Base-by-base conservation (phyloP, 2,797 vertebrate species). In the Acestrorhynchus altus region DNA sequence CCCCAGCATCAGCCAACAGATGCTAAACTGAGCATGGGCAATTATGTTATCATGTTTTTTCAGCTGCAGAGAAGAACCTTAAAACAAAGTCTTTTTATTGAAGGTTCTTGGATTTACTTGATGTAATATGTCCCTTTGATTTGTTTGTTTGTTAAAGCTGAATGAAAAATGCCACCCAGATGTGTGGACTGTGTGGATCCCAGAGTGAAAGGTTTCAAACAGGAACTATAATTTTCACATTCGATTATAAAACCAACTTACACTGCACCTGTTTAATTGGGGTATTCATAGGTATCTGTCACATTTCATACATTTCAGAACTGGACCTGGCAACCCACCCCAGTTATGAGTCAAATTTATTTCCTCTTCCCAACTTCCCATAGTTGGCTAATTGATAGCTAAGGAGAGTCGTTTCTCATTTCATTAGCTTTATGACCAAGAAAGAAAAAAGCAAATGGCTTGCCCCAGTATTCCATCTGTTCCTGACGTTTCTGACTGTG, bases 401-500 rank as follows among this genome's bases (percentile, higher is more conserved):
- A 47, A 49, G 15, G 11, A 15, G 54, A 13, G 11, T 12, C 4
- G 2, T 39, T 6, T 22, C 35, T 71, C 28, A 15, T 40, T 61
- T 61, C 42, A 22, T 63, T 73, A 63, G 42, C 40, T 31, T 72
- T 61, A n/a, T 44, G n/a, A n/a, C 61, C 39, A 13, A 64, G 47
- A 52, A 52, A n/a, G n/a, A 52, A 9, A 22, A 51, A 11, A 46
- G 42, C 12, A 61, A 61, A 72, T 35, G 59, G 64, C n/a, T 64
- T 24, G 54, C 18, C 39, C 39, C 40, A 24, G 24, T 4, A 24
- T 20, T 20, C 26, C 44, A 51, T 15, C 56, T 35, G 24, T 35
- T 65, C 65, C 20, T 39, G 31, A 54, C 4, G 44, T 51, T 52
- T 52, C 51, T 20, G 51, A 52, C 51, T 8, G 51, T n/a, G 28